Percentiles rank a stretch among this genome's conserved stretches.
Evolutionary conservation across 2,888 invertebrate species (phyloP).

Genomic region (Lysandra coridon): DNA sequence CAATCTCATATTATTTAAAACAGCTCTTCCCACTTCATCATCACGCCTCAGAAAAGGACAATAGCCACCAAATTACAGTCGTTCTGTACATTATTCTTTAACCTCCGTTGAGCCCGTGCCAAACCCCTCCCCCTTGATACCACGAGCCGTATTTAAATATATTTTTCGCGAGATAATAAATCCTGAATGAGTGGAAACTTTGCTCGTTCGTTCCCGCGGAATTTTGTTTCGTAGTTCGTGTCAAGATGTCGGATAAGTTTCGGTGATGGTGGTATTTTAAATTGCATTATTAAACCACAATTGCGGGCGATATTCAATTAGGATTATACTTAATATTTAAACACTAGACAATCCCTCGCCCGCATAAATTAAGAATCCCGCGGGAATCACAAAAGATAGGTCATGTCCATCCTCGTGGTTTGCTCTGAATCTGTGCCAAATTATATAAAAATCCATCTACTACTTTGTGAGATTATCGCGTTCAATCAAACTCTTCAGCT

Average conservation of each 20-base stretch:
- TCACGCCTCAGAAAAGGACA: not conserved
- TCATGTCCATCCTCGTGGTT: too few species aligned
- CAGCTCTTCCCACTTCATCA: not conserved
- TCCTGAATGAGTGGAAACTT: conserved; percentile 52
- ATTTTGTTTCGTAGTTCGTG: conserved; percentile 48
- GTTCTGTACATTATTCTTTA: conserved; percentile 37
- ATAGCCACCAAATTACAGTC: conserved; percentile 4
- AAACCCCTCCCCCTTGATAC: conserved; percentile 49
- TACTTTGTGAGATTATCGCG: too few species aligned
- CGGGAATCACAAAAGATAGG: too few species aligned
- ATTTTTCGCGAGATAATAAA: conserved; percentile 55
- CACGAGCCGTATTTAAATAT: conserved; percentile 55
- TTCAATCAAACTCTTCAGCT: too few species aligned
- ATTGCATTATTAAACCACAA: conserved; percentile 35
- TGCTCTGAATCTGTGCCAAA: too few species aligned
- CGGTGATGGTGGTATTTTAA: conserved; percentile 46
- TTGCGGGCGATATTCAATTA: not conserved
- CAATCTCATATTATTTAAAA: not conserved
- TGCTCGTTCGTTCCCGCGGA: conserved; percentile 48
- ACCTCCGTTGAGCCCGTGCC: conserved; percentile 51
- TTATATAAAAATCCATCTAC: too few species aligned
- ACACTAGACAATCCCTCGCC: too few species aligned
- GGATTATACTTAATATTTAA: too few species aligned
- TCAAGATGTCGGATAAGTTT: conserved; percentile 45
- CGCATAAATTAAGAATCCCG: too few species aligned